These are phyloP conservation scores for Sakesphorus luctuosus DNA, from an alignment of 2,113 vertebrate species.

Conservation along the genomic window DNA sequence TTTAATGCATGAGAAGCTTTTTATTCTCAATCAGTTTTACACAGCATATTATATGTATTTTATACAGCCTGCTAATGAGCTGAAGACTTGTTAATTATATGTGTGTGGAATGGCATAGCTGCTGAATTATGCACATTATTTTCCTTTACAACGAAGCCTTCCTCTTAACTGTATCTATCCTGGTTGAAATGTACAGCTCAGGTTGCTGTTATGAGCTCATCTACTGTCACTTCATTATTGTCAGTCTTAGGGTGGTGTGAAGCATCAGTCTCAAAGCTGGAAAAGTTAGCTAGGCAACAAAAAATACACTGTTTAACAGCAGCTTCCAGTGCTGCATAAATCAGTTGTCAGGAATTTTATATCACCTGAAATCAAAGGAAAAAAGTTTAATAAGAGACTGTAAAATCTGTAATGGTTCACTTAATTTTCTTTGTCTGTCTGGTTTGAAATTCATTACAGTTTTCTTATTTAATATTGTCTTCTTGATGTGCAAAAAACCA, in stretches of 20 bases:
- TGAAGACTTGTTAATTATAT: conserved; percentile 66
- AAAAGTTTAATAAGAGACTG: background rate
- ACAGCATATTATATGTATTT: conserved; percentile 60
- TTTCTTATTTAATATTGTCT: conserved; percentile 31
- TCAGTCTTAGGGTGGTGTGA: background rate
- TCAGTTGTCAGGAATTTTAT: background rate
- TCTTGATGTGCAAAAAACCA: background rate
- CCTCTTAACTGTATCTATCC: conserved; percentile 22
- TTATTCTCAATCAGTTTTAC: conserved; percentile 60
- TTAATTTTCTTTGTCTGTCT: background rate
- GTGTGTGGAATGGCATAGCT: conserved; percentile 46
- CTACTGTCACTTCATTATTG: background rate
- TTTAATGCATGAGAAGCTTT: conserved; percentile 47
- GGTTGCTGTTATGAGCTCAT: background rate
- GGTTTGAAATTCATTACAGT: background rate
- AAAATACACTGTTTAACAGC: background rate
- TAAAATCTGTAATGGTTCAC: conserved; percentile 3
- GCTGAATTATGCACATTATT: conserved; percentile 65
- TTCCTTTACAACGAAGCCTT: background rate
- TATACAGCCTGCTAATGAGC: conserved; percentile 66
- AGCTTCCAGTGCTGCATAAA: background rate
- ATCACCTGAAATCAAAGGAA: background rate
- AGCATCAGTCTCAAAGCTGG: background rate
- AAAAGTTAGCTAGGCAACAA: background rate
- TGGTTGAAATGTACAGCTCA: background rate